Evolutionary conservation across 2,113 vertebrate genomes (phyloP).

Genomic region (Aspidoscelis tigris): DNA sequence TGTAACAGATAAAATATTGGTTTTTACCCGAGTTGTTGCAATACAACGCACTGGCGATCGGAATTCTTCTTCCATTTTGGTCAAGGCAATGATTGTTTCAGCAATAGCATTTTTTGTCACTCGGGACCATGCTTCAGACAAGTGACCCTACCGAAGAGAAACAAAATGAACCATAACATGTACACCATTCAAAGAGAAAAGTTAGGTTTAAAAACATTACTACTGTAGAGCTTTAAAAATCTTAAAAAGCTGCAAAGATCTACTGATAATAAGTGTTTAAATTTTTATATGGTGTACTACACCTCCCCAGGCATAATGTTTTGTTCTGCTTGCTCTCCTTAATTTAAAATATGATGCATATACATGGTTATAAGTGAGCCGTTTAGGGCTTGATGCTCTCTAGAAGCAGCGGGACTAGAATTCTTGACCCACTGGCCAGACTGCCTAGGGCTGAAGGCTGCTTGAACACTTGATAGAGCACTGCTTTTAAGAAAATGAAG

Average conservation of each 20-base stretch:
- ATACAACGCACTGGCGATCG: slow-evolving; percentile 95
- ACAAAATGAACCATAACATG: slow-evolving; percentile 20
- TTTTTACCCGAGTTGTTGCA: slow-evolving; percentile 92
- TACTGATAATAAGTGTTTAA: neutral
- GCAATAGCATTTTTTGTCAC: slow-evolving; percentile 99
- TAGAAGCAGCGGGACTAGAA: no score
- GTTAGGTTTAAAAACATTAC: neutral
- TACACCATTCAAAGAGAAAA: slow-evolving; percentile 1
- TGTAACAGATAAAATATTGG: neutral
- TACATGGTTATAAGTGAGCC: neutral
- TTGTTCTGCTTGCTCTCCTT: neutral
- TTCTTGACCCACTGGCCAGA: no score
- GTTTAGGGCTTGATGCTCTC: no score
- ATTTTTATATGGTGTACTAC: neutral
- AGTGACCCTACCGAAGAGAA: slow-evolving; percentile 84
- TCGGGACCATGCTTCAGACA: slow-evolving; percentile 97
- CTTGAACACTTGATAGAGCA: no score
- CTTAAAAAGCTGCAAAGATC: neutral
- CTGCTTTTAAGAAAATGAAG: neutral
- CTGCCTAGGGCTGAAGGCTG: no score
- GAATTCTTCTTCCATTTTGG: slow-evolving; percentile 99
- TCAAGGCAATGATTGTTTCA: slow-evolving; percentile 98
- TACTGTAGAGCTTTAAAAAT: neutral
- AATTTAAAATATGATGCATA: neutral
- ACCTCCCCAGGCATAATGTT: neutral